Evolutionary conservation across 2,888 invertebrate genomes (phyloP).

Genomic region (Monochamus alternatus): DNA sequence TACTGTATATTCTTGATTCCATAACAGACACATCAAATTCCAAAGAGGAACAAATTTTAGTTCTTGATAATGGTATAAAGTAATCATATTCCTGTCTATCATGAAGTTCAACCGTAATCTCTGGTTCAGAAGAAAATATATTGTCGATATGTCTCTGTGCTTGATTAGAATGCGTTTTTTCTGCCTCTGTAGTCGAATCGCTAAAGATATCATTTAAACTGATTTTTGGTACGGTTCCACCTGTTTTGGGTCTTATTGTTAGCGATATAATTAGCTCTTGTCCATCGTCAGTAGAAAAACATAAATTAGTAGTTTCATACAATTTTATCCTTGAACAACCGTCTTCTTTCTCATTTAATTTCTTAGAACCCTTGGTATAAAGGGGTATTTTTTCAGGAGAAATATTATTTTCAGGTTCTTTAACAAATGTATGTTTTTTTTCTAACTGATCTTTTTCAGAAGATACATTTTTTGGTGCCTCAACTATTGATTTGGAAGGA

Average conservation of each 20-base stretch:
- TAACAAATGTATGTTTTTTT: neutral
- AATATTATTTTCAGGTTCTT: neutral
- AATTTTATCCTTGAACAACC: conserved; percentile 44
- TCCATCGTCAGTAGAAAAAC: conserved; percentile 51
- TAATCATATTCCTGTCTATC: conserved; percentile 39
- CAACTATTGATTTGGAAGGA: conserved; percentile 44
- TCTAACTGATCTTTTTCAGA: neutral
- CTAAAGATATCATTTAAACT: conserved; percentile 53
- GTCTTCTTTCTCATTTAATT: neutral
- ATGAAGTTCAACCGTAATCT: conserved; percentile 15
- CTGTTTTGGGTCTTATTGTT: conserved; percentile 47
- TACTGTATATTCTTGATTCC: conserved; percentile 52
- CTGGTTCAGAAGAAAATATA: neutral
- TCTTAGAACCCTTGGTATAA: no score
- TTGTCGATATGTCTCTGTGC: conserved; percentile 4
- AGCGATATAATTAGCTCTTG: conserved; percentile 56
- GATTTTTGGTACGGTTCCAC: conserved; percentile 29
- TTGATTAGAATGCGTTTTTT: conserved; percentile 1
- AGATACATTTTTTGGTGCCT: conserved; percentile 18
- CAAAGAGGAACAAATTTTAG: conserved; percentile 59
- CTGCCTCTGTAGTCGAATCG: conserved; percentile 39
- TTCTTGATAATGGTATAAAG: conserved; percentile 53
- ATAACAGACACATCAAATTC: conserved; percentile 58
- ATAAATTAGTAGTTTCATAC: conserved; percentile 54
- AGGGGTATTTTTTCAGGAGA: no score